Base-by-base conservation (phyloP, 2,888 invertebrate genomes). In the Hypercompe scribonia region DNA sequence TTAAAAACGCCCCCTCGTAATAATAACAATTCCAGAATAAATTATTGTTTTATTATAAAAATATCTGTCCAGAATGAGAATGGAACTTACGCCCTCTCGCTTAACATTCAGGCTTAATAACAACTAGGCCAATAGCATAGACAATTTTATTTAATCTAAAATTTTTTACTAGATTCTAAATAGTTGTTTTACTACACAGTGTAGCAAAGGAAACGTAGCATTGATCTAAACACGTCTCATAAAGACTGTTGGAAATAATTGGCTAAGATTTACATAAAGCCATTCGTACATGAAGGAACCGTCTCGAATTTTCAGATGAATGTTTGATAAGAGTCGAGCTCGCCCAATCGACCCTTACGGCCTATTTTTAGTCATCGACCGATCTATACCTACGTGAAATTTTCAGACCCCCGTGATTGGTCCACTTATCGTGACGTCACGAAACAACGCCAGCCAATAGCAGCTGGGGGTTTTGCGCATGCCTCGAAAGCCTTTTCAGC, bases 281-380 rank as follows among this genome's bases (percentile, higher is more conserved):
- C 71, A 78, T 79, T 77, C 58, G 76, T 77, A 79, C 72, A 76
- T 73, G 78, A 77, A 81, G 76, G 78, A 72, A 75, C 69, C 74
- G 75, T 72, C 39, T 73, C 78, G 74, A 78, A 79, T 82, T 79
- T 80, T 82, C 79, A 79, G 81, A 81, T 86, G 82, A 84, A 84
- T 82, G 86, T 81, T 83, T 81, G 81, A 83, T 81, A 79, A 64
- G 78, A 78, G 21, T 65, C 80, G 75, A 68, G 39, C 66, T 68
- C 74, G 72, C 73, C 71, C 83, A 79, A 84, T 84, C 86, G 84
- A 85, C 87, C 88, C 83, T 74, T 75, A 78, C 82, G 82, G 89
- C 90, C 93, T 95, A 95, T 94, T 92, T 95, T 94, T 94, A 94
- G 92, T 86, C 80, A 93, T 93, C 94, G 93, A 94, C 92, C 93